Evolutionary conservation across 2,797 vertebrate genomes (phyloP).

Genomic region (Spinus pinus): DNA sequence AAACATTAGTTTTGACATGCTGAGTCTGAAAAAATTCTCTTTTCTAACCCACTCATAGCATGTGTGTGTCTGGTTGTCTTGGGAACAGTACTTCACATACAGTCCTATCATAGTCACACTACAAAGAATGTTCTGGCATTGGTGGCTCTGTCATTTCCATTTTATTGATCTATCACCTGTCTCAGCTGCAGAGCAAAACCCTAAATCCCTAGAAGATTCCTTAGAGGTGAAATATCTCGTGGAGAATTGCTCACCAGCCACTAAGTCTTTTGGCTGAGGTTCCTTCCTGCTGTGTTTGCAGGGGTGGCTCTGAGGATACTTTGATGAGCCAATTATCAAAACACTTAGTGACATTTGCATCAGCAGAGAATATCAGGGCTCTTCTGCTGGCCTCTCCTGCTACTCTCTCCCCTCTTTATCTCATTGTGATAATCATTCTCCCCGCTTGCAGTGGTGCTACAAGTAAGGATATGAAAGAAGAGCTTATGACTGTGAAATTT

Average conservation of each 20-base stretch:
- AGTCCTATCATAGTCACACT: background rate
- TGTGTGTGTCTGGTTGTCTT: background rate
- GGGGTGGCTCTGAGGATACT: background rate
- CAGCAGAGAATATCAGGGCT: background rate
- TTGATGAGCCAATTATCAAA: background rate
- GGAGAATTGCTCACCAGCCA: background rate
- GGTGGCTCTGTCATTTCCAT: background rate
- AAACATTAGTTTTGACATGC: background rate
- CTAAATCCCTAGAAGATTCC: background rate
- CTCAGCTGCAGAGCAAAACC: background rate
- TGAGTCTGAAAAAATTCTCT: background rate
- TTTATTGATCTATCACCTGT: background rate
- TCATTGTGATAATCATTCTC: background rate
- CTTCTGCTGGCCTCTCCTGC: background rate
- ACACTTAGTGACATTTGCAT: rapidly evolving
- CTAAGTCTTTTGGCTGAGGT: background rate
- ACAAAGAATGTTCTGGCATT: background rate
- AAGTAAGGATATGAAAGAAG: background rate
- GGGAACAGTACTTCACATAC: background rate
- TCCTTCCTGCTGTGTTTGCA: background rate
- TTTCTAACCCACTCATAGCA: background rate
- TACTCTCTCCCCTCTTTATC: background rate
- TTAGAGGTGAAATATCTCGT: background rate
- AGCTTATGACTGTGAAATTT: background rate
- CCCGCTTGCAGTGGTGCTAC: rapidly evolving